Evolutionary conservation across 1,140 invertebrate genomes (phyloP), one percentile per base, ranked within the genome.

Genomic region (Monomorium pharaonis): DNA sequence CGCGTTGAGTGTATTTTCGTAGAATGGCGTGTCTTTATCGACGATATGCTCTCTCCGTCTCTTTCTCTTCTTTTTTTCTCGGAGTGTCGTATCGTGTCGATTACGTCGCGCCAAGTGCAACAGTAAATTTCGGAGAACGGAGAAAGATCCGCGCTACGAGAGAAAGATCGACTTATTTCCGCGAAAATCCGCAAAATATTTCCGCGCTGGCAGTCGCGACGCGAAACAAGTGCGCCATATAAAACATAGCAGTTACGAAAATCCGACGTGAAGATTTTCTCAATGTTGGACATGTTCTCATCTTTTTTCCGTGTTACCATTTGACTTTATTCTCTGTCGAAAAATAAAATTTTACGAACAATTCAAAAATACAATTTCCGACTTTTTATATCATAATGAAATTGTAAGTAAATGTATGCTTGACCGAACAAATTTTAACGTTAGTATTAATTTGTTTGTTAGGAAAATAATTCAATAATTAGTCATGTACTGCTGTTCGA

Each of bases 1-100:
- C 37, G 78, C 67, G 67, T 83, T 83, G 78, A 83, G 67, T 83
- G 67, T 83, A 83, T 74, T 74, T 83, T 83, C 78, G 67, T 74
- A 74, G 51, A 83, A 83, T 74, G 67, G 67, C 67, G 78, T 67
- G 67, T 83, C 67, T 83, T 83, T 83, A 83, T 83, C 76, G 76
- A 10, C 51, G 67, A 33, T 74, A 74, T 47, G 78, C 78, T 47
- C 42, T 69, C 63, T 21, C 37, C 44, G 10, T 67, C 49, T 51
- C 49, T 51, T 14, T 33, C 70, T 37, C 37, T 76, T 67, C 44
- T 14, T 21, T 67, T 10, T 78, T 14, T 78, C 76, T 65, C 60
- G 12, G 37, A 56, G 33, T 70, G 21, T 56, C 33, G 65, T 58
- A 56, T 72, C 67, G 37, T 30, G 67, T 60, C 78, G 78, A 81